Conservation (phyloP, 2,797 vertebrate species). For the Kryptolebias ocellatus region DNA sequence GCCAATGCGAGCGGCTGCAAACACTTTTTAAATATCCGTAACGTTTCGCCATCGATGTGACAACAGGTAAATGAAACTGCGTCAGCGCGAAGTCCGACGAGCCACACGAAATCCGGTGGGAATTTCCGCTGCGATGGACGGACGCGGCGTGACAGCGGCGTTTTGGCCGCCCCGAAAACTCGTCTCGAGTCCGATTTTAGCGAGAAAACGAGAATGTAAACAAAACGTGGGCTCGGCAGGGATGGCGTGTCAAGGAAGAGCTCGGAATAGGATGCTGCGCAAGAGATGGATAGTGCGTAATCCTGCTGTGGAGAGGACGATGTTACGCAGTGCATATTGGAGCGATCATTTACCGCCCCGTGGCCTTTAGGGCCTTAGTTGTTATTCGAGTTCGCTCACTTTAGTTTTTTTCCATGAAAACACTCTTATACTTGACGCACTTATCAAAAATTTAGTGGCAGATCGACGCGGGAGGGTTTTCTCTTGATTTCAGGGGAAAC, state of each 20-base stretch:
- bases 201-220: slow-evolving; percentile 57
- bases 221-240: slow-evolving; percentile 57
- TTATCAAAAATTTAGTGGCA: slow-evolving; percentile 10
- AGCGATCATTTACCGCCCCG: slow-evolving; percentile 45
- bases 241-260: slow-evolving; percentile 69
- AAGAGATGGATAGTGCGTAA: slow-evolving; percentile 77
- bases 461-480: background rate
- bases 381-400: background rate
- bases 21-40: slow-evolving; percentile 35
- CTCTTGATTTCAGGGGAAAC: slow-evolving; percentile 11
- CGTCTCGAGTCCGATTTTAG: slow-evolving; percentile 17
- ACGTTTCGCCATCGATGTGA: slow-evolving; percentile 67
- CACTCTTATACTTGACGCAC: slow-evolving; percentile 12
- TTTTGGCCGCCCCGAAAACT: slow-evolving; percentile 19
- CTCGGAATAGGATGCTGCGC: slow-evolving; percentile 81
- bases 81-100: slow-evolving; percentile 76
- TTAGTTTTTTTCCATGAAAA: background rate
- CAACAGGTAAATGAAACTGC: slow-evolving; percentile 85
- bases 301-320: slow-evolving; percentile 67
- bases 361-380: slow-evolving; percentile 3
- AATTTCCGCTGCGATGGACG: slow-evolving; percentile 71
- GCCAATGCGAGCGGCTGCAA: background rate
- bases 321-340: slow-evolving; percentile 77
- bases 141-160: slow-evolving; percentile 19
- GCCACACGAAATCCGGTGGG: slow-evolving; percentile 63